Percentiles rank a stretch among this genome's conserved stretches.
Evolutionary conservation across 2,888 invertebrate species (phyloP).

Genomic region (Synanthedon vespiformis): DNA sequence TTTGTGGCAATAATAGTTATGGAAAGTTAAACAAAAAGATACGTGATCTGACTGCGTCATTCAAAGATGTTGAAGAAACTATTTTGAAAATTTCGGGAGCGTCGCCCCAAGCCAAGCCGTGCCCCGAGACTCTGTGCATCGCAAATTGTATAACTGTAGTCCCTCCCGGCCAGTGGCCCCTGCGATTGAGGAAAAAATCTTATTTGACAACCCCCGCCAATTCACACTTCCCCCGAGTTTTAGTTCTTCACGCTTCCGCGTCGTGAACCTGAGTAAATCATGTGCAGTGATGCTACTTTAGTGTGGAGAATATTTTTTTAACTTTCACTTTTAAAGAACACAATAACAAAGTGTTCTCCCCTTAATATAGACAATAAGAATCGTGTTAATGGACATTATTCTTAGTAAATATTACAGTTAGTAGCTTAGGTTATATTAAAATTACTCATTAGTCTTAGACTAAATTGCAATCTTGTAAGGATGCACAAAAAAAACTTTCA

Average conservation of each 20-base stretch:
- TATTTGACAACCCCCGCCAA: slow-evolving; percentile 57
- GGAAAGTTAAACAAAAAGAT: background rate
- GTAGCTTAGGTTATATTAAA: too few relatives aligned
- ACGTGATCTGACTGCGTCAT: background rate
- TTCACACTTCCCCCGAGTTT: slow-evolving; percentile 44
- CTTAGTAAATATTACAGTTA: too few relatives aligned
- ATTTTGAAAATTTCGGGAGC: background rate
- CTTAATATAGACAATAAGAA: too few relatives aligned
- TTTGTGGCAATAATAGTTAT: background rate
- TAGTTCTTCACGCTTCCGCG: slow-evolving; percentile 22
- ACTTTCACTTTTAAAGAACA: too few relatives aligned
- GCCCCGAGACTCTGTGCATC: slow-evolving; percentile 11
- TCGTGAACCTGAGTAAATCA: slow-evolving; percentile 27
- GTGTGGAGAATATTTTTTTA: slow-evolving; percentile 17
- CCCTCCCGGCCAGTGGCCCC: slow-evolving; percentile 15
- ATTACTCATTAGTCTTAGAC: too few relatives aligned
- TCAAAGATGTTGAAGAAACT: background rate
- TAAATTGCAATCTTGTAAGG: too few relatives aligned
- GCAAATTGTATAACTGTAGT: slow-evolving; percentile 54
- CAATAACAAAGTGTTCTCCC: too few relatives aligned
- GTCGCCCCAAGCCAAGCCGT: background rate
- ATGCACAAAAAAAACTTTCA: too few relatives aligned
- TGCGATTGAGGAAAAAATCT: slow-evolving; percentile 65
- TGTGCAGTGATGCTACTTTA: slow-evolving; percentile 26
- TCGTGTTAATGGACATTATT: too few relatives aligned